Conservation (phyloP, 1,140 invertebrate genomes). For the Diachasmimorpha longicaudata region DNA sequence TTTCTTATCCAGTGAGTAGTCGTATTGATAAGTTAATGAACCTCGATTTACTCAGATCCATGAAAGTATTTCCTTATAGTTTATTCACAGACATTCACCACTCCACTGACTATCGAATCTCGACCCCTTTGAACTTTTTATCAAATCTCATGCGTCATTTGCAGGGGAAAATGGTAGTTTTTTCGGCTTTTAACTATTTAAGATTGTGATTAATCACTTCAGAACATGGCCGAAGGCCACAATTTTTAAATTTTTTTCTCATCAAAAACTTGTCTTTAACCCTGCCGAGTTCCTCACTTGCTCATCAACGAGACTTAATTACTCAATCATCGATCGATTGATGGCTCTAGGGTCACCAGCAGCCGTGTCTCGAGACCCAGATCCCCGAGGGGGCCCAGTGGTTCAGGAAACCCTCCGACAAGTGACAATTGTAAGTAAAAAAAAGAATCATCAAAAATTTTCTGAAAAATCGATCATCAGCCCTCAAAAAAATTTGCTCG, state of each 20-base stretch:
- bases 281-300: too few species aligned
- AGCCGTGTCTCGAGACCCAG: neutral
- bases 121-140: neutral
- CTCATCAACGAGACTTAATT: neutral
- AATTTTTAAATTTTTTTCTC: too few species aligned
- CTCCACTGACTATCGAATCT: neutral
- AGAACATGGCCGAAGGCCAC: too few species aligned
- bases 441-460: neutral
- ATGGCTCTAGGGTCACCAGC: neutral
- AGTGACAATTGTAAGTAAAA: slow-evolving; percentile 42
- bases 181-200: neutral
- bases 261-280: too few species aligned
- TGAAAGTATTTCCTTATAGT: neutral
- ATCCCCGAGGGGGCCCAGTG: neutral
- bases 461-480: too few species aligned
- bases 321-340: neutral
- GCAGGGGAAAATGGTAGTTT: neutral
- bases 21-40: neutral
- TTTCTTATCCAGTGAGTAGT: neutral
- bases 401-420: slow-evolving; percentile 38
- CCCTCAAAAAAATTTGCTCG: too few species aligned
- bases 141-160: neutral
- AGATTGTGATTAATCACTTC: too few species aligned
- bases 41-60: neutral
- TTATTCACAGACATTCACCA: neutral